Base-by-base conservation (phyloP, 30 jellyfish, hydroid and myxozoan genomes). In the Nemopilema nomurai region DNA sequence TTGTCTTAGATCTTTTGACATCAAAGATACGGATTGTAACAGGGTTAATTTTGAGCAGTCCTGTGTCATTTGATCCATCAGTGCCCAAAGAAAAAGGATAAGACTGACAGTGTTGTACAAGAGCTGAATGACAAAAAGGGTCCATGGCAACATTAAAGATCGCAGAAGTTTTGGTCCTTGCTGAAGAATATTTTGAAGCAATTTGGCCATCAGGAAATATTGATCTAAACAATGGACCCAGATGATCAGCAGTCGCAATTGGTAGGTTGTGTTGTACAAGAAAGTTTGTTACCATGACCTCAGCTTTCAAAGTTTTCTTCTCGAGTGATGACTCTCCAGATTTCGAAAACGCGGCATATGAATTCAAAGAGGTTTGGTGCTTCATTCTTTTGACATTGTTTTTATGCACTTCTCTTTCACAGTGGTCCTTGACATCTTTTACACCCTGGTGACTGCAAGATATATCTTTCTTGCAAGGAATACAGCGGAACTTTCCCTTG, bases 31-130 rank as follows among this genome's bases (percentile, higher is more conserved):
- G 74, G 86, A 83, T 49, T 18, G 87, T 31, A 51, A 88, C 84
- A 17, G 96, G 96, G 33, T 88, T 88, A 96, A 88, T 88, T 76
- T 88, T 71, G 17, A 67, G 84, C 8, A 88, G 16, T 17, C 96
- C 96, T n/a, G 96, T 80, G 90, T 88, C 96, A 88, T 73, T 74
- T 32, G 97, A 89, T 18, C 93, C 97, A 89, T 89, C 96, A 16
- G 90, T 84, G 33, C 92, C 97, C 49, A 89, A 20, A 16, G 88
- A 25, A 32, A 17, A 87, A 8, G 93, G 96, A 51, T 87, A 70
- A 28, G 80, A n/a, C 67, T 87, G 22, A 23, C 94, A 79, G 68
- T 71, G 81, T 30, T 69, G 30, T 16, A 74, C 96, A 52, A 74
- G 41, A 76, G 51, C 29, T 6, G 25, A 16, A 7, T 70, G 76